Evolutionary conservation across 2,888 invertebrate genomes (phyloP).

Genomic region (Portevinia maculata): DNA sequence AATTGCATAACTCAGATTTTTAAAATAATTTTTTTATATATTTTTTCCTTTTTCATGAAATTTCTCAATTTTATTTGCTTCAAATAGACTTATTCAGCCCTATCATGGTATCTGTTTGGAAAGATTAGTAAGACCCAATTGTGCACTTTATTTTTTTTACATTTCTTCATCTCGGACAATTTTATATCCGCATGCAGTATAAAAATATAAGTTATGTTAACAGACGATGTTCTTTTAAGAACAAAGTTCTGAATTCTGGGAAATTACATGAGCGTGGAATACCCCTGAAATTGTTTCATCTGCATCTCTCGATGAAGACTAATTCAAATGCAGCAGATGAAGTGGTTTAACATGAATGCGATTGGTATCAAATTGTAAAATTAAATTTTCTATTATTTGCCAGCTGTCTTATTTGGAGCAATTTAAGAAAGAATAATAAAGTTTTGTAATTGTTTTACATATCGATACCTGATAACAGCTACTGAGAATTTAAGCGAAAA

Average conservation of each 20-base stretch:
- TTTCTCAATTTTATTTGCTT: no score
- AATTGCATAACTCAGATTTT: no score
- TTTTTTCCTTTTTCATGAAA: no score
- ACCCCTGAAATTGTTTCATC: constrained; percentile 58
- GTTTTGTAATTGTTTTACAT: constrained; percentile 12
- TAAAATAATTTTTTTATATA: no score
- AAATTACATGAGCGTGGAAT: no score
- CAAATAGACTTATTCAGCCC: no score
- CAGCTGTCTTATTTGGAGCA: background rate
- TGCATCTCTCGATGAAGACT: constrained; percentile 48
- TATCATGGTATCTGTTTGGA: no score
- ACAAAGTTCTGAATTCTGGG: no score
- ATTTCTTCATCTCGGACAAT: constrained; percentile 23
- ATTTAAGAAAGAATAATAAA: background rate
- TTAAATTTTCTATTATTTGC: constrained; percentile 26
- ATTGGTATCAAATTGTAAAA: constrained; percentile 49
- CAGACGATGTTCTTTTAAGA: constrained; percentile 15
- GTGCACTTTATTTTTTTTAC: background rate
- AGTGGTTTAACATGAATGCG: constrained; percentile 14
- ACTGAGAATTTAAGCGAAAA: no score
- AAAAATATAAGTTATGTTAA: constrained; percentile 44
- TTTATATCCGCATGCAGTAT: constrained; percentile 52
- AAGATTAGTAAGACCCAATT: no score
- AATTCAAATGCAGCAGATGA: constrained; percentile 46
- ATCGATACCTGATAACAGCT: background rate